These are phyloP conservation scores for Seira sanloemensis DNA, from an alignment of 2,888 invertebrate genomes.

Conservation along the genomic window DNA sequence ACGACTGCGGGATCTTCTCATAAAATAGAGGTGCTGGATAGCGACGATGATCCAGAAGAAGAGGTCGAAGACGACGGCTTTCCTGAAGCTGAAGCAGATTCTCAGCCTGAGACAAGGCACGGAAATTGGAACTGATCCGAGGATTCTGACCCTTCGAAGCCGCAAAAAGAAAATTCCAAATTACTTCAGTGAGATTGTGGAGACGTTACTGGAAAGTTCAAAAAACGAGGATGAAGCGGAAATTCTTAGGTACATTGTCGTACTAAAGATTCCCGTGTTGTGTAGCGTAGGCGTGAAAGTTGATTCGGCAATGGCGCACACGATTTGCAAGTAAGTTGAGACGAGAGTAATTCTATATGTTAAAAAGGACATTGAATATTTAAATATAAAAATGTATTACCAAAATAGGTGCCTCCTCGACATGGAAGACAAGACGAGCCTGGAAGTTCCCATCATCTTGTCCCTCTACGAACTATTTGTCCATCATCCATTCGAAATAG, in stretches of 20 bases:
- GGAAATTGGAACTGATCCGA: constrained; percentile 57
- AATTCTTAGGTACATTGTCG: constrained; percentile 60
- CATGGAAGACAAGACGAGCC: constrained; percentile 42
- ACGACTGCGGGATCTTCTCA: not conserved
- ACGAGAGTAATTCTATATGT: not conserved
- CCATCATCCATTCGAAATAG: constrained; percentile 63
- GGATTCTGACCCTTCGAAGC: constrained; percentile 48
- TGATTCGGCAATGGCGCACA: constrained; percentile 63
- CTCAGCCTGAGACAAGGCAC: constrained; percentile 18
- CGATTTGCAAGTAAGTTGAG: constrained; percentile 56
- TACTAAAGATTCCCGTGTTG: constrained; percentile 68
- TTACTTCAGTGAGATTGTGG: constrained; percentile 70
- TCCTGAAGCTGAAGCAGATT: constrained; percentile 6
- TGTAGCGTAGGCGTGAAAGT: constrained; percentile 57
- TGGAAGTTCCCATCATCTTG: constrained; percentile 66
- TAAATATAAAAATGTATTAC: not conserved
- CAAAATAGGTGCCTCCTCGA: constrained; percentile 61
- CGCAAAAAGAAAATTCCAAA: constrained; percentile 61
- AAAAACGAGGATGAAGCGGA: constrained; percentile 68
- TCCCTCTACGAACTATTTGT: constrained; percentile 65
- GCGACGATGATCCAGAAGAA: constrained; percentile 69
- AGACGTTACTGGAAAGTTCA: constrained; percentile 61
- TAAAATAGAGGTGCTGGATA: constrained; percentile 63
- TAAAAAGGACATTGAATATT: not conserved
- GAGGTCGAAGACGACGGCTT: constrained; percentile 33